A percentile compares a stretch with the other conserved stretches of the same genome.
phyloP scores from a whole-genome alignment of 2,888 invertebrate species.

The Synergus umbraculus region DNA sequence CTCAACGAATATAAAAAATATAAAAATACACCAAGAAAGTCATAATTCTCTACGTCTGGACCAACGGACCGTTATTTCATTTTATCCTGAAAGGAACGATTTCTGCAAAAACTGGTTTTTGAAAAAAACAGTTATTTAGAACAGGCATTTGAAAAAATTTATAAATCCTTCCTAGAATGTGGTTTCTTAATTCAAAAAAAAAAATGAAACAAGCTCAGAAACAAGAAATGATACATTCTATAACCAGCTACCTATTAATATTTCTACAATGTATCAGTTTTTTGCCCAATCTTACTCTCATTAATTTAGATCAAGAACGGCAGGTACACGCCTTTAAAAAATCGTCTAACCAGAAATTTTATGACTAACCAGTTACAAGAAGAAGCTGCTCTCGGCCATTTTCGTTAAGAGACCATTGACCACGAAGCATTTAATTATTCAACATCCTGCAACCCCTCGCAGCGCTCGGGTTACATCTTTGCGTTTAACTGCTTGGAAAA shows the following conservation, averaged over 20 bases:
- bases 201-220: too few relatives aligned
- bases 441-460: conserved; percentile 17
- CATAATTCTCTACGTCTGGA: background rate
- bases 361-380: too few relatives aligned
- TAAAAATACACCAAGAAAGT: too few relatives aligned
- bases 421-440: conserved; percentile 30
- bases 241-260: background rate
- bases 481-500: conserved; percentile 54
- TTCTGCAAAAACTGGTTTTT: background rate
- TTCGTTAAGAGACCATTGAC: conserved; percentile 29
- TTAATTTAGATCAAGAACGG: background rate
- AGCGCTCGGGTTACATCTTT: conserved; percentile 1
- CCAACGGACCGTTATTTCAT: background rate
- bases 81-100: background rate
- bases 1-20: too few relatives aligned
- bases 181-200: too few relatives aligned
- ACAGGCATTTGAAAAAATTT: too few relatives aligned
- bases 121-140: background rate
- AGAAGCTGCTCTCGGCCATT: background rate
- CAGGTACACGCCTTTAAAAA: background rate
- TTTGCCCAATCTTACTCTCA: background rate
- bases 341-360: background rate
- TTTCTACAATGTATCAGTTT: background rate
- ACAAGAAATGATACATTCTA: background rate
- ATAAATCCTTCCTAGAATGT: background rate